Evolutionary conservation across 2,888 invertebrate species (phyloP), one percentile per base, ranked within the genome.

Genomic region (Glaucopsyche alexis): DNA sequence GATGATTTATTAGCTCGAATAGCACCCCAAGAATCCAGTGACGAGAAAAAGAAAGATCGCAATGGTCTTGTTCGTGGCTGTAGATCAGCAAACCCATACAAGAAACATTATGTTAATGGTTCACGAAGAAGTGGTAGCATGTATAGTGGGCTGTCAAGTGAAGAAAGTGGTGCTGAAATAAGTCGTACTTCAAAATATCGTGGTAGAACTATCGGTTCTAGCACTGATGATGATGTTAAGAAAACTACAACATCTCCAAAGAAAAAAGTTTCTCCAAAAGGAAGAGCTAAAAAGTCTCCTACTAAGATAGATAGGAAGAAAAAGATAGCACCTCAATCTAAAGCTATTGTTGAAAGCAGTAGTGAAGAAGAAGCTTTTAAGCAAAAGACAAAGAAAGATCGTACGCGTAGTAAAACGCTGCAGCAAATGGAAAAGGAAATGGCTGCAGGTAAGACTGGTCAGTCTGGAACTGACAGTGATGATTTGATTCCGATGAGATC

Each of bases 341-440:
- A 93, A 81, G 88, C 90, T 74, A 85, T 94, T 80, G 82, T 94
- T 9, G 94, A 94, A 72, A 95, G 93, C 78, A 95, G 95, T 77
- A 95, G 94, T 81, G 95, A 95, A 76, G 95, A 95, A 73, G 95
- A 95, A 74, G 74, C 81, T 67, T 79, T 88, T 16, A 92, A 91
- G 79, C 77, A 85, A 76, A 84, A 84, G 81, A 76, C 85, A 79
- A 85, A 93, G 82, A 90, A 91, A 86, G 85, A 93, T 84, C 85
- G 89, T 83, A 84, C 90, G 78, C 85, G 94, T 79, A 96, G 95
- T 78, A 94, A 94, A 77, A 94, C 95, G 3, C 86, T 96, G 14
- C 94, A 94, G 76, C 95, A 95, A 85, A 95, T 97, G 94, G 96
- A 96, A 83, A 95, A 95, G 80, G 97, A 97, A 86, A 94, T 96